Conservation (phyloP, 2,888 invertebrate genomes). For the Clostera curtula region DNA sequence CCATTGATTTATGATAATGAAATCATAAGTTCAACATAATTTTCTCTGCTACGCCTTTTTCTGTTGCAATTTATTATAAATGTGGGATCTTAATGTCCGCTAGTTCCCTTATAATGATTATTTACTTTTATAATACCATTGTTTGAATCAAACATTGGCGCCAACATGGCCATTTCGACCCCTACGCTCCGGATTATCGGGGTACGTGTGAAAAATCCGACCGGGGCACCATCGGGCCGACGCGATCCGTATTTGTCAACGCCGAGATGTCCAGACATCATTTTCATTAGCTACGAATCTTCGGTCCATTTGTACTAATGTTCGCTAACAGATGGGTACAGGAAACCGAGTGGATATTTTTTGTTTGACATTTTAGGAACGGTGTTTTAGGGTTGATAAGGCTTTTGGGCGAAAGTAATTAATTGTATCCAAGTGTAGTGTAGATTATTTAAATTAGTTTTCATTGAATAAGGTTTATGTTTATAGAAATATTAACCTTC, state of each 20-base stretch:
- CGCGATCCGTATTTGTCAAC: conserved; percentile 47
- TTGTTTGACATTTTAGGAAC: conserved; percentile 15
- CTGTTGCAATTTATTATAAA: too few species aligned
- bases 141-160: conserved; percentile 18
- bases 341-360: conserved; percentile 8
- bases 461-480: too few species aligned
- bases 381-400: conserved; percentile 3
- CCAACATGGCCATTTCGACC: conserved; percentile 29
- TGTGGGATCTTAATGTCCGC: too few species aligned
- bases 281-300: conserved; percentile 50
- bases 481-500: too few species aligned
- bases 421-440: too few species aligned
- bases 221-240: conserved; percentile 14
- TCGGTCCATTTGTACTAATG: conserved; percentile 55
- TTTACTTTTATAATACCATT: too few species aligned
- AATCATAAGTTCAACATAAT: too few species aligned
- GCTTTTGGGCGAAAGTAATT: too few species aligned
- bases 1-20: too few species aligned
- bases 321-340: conserved; percentile 29
- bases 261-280: conserved; percentile 41
- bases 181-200: conserved; percentile 20
- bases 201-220: conserved; percentile 39
- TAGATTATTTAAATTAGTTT: too few species aligned
- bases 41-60: too few species aligned
- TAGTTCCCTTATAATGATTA: too few species aligned